Percentiles rank a stretch among this genome's conserved stretches.
Conservation (phyloP, 1,140 invertebrate genomes). For the Zaprionus davidi region DNA sequence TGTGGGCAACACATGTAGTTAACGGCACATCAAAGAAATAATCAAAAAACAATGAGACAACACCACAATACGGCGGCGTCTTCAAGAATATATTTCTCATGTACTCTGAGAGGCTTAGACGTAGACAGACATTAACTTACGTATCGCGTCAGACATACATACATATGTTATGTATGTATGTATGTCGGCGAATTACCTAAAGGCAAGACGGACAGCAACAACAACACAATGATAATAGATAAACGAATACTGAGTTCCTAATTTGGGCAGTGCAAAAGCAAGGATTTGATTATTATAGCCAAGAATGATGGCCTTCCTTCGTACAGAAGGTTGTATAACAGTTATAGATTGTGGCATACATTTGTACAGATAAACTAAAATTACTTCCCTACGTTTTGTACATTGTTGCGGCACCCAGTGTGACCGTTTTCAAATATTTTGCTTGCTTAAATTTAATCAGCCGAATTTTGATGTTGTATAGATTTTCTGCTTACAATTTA, state of each 20-base stretch:
- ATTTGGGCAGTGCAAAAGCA: neutral
- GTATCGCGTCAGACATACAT: neutral
- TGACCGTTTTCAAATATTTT: too few relatives aligned
- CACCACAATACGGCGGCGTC: neutral
- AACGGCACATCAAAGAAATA: slow-evolving; percentile 67
- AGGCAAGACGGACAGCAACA: neutral
- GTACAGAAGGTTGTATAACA: too few relatives aligned
- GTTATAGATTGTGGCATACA: too few relatives aligned
- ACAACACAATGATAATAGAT: neutral
- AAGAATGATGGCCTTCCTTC: neutral
- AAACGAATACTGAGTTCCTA: neutral
- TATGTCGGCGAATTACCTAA: neutral
- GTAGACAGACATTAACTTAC: neutral
- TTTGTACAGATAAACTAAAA: too few relatives aligned
- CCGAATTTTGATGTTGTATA: too few relatives aligned
- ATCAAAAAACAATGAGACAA: slow-evolving; percentile 57
- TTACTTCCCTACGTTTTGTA: too few relatives aligned
- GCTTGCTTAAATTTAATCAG: too few relatives aligned
- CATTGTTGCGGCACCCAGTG: too few relatives aligned
- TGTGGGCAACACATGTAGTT: slow-evolving; percentile 25
- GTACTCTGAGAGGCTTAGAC: neutral
- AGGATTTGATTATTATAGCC: neutral
- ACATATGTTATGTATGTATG: neutral
- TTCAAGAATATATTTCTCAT: neutral
- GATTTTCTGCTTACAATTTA: too few relatives aligned